Conservation (phyloP, 2,797 vertebrate species). For the Tangara arthus region DNA sequence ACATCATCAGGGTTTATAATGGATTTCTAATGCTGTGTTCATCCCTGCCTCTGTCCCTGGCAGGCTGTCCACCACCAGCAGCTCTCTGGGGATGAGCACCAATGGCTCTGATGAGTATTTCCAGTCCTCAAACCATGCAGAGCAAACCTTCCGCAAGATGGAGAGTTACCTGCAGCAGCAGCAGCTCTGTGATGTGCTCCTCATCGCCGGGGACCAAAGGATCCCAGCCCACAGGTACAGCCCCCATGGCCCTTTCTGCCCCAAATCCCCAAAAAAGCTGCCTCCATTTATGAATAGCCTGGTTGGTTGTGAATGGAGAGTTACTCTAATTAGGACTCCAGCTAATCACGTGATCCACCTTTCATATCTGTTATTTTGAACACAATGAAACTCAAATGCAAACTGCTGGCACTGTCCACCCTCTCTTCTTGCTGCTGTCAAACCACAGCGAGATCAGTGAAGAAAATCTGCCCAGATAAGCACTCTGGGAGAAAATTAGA, state of each 20-base stretch:
- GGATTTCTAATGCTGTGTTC: background rate
- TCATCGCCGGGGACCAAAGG: constrained; percentile 90
- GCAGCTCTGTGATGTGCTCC: constrained; percentile 93
- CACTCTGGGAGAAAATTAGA: background rate
- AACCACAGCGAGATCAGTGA: background rate
- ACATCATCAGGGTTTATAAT: rapidly evolving
- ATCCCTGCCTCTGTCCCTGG: background rate
- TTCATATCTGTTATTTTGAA: background rate
- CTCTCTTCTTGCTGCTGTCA: background rate
- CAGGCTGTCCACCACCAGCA: constrained; percentile 81
- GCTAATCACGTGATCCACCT: rapidly evolving
- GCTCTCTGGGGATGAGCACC: constrained; percentile 81
- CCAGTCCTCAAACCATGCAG: constrained; percentile 89
- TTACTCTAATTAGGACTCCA: background rate
- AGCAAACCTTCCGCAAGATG: constrained; percentile 95
- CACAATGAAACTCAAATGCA: background rate
- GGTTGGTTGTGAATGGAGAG: background rate
- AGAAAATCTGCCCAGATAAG: background rate
- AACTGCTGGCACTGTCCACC: background rate
- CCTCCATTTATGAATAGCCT: background rate
- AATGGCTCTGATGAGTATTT: constrained; percentile 89
- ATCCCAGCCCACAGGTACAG: constrained; percentile 93
- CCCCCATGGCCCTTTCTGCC: background rate
- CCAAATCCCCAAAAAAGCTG: background rate
- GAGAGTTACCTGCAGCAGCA: constrained; percentile 96